These are phyloP conservation scores for Bubalus kerabau DNA, from an alignment of 2,113 vertebrate genomes.

Conservation along the genomic window DNA sequence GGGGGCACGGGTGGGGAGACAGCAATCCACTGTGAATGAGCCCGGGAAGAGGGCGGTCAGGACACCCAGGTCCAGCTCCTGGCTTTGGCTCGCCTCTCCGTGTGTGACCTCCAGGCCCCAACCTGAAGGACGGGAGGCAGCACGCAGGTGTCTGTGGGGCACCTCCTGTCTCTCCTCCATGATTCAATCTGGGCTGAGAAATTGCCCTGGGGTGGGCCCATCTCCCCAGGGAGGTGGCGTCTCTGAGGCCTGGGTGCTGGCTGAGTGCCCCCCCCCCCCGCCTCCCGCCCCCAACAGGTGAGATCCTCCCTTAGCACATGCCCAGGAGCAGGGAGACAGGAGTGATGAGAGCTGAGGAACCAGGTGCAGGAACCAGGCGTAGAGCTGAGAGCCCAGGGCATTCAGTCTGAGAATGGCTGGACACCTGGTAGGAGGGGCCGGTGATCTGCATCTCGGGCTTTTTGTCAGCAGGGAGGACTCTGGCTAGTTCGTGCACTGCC, in stretches of 20 bases:
- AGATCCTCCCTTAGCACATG: neutral
- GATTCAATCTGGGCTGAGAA: neutral
- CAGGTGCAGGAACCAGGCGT: neutral
- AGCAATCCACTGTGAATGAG: fast-evolving
- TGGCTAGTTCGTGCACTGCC: neutral
- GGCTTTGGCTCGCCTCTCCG: neutral
- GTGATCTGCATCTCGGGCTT: neutral
- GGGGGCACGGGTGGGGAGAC: neutral
- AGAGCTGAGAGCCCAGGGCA: neutral
- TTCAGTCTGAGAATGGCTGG: neutral
- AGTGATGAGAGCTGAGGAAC: neutral
- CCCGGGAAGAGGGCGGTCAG: neutral
- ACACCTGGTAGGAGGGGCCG: fast-evolving
- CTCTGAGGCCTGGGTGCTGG: neutral
- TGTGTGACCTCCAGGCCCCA: neutral
- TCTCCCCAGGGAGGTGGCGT: neutral
- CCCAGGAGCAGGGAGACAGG: neutral
- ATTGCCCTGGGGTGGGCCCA: fast-evolving
- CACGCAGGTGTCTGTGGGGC: fast-evolving
- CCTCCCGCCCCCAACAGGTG: no score
- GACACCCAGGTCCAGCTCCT: neutral
- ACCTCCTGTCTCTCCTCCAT: fast-evolving
- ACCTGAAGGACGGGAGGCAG: neutral
- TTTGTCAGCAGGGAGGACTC: no score
- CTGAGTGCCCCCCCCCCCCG: no score